Evolutionary conservation across 2,113 vertebrate species (phyloP), one percentile per base, ranked within the genome.

Genomic region (Edolisoma coerulescens): DNA sequence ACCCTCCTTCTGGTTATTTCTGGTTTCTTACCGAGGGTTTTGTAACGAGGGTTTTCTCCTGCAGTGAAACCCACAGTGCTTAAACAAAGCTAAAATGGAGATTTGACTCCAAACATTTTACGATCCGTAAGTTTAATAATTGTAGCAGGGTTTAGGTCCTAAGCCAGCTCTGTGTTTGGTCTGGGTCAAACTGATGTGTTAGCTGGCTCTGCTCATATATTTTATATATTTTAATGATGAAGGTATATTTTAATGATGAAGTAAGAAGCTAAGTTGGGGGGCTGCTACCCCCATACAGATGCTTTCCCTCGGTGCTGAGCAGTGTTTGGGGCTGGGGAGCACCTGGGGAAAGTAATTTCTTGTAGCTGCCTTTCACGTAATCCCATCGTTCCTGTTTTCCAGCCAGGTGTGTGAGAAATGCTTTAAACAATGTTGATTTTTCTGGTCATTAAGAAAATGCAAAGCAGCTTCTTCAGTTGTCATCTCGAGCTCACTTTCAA

Each of bases 381-480:
- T 45, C 44, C 57, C 78, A 52, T n/a, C 20, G 0, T 75, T 87
- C 84, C 84, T 69, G 70, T 65, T 94, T n/a, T 45, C 93, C 81
- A 73, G 61, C 68, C 84, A 14, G 3, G 49, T 70, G 17, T n/a
- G 47, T 68, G 76, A 89, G 89, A 94, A 85, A 13, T 33, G 54
- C 73, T 95, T 93, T 84, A 39, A 74, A 75, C 69, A 42, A 53
- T 7, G 2, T 69, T 77, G 70, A 30, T 82, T 91, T 77, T 79
- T 61, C 75, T 6, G 15, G 59, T 80, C 70, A 39, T 94, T 81
- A 90, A 23, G 67, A n/a, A 83, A 91, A 90, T 90, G 93, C 90
- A 91, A 94, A 96, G 74, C 78, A 77, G 50, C 49, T 82, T 83
- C 89, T 91, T 93, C 16, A 27, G 53, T 59, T 80, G 64, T 91